These are phyloP conservation scores for Paraplagusia blochii DNA, from an alignment of 2,113 vertebrate species.

Conservation along the genomic window DNA sequence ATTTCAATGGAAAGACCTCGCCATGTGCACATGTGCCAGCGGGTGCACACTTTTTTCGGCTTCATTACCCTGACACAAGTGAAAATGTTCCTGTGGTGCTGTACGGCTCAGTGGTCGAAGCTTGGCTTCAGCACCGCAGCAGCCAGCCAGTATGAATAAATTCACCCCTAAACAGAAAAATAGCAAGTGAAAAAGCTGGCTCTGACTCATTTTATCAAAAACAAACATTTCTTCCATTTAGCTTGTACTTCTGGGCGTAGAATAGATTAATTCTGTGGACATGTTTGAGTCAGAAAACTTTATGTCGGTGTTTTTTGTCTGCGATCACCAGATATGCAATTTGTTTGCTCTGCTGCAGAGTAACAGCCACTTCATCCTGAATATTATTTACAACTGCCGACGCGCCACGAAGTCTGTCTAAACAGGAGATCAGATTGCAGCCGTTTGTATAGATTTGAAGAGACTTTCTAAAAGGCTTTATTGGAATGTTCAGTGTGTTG, in stretches of 20 bases:
- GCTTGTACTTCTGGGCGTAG: neutral
- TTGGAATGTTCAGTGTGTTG: neutral
- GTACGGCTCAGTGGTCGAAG: slow-evolving; percentile 25
- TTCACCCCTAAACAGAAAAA: slow-evolving; percentile 19
- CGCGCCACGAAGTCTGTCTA: neutral
- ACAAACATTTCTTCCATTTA: slow-evolving; percentile 5
- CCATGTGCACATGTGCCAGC: slow-evolving; percentile 10
- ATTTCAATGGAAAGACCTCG: slow-evolving; percentile 31
- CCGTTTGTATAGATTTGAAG: neutral
- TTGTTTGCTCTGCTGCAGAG: no score
- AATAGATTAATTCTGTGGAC: no score
- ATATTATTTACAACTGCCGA: neutral
- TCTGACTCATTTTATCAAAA: slow-evolving; percentile 22
- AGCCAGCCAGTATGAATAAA: slow-evolving; percentile 8
- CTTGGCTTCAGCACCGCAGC: slow-evolving; percentile 20
- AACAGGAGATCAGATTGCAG: neutral
- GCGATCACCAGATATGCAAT: no score
- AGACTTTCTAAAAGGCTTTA: neutral
- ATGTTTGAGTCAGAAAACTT: no score
- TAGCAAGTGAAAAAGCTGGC: slow-evolving; percentile 13
- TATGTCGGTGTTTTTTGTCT: no score
- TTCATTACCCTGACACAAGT: slow-evolving; percentile 61
- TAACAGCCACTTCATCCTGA: neutral
- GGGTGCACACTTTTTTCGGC: slow-evolving; percentile 27
- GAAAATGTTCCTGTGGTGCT: slow-evolving; percentile 49